Percentiles rank a stretch among this genome's conserved stretches.
phyloP scores from a whole-genome alignment of 1,140 invertebrate genomes.

The Lepeophtheirus salmonis region DNA sequence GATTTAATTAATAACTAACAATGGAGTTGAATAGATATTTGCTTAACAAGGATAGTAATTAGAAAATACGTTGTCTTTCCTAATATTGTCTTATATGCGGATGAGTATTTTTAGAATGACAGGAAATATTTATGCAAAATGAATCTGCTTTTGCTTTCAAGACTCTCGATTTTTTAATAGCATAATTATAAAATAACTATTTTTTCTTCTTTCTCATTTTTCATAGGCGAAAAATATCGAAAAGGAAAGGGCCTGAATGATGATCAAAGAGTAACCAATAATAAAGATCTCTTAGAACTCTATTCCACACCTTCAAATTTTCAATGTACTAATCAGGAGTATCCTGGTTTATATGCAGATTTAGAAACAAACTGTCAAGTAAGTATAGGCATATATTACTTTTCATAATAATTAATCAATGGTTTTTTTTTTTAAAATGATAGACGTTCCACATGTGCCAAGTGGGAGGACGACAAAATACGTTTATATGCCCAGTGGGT shows the following conservation, averaged over 20 bases:
- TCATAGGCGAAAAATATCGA: too few relatives aligned
- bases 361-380: slow-evolving; percentile 9
- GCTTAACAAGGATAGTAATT: too few relatives aligned
- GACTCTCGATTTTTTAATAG: too few relatives aligned
- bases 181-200: too few relatives aligned
- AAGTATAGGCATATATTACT: background rate
- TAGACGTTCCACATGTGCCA: slow-evolving; percentile 20
- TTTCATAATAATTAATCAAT: background rate
- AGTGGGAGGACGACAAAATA: slow-evolving; percentile 14
- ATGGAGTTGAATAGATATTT: too few relatives aligned
- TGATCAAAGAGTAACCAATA: background rate
- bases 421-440: background rate
- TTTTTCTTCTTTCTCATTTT: too few relatives aligned
- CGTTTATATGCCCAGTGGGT: slow-evolving; percentile 18
- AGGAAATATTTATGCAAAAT: too few relatives aligned
- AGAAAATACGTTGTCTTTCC: too few relatives aligned
- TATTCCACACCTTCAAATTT: background rate
- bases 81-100: too few relatives aligned
- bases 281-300: background rate
- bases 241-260: background rate
- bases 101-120: too few relatives aligned
- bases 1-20: too few relatives aligned
- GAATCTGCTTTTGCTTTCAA: too few relatives aligned
- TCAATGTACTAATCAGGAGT: background rate
- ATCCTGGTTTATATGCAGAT: slow-evolving; percentile 4